These are phyloP conservation scores for Platyscapa corneri DNA, from an alignment of 1,140 invertebrate genomes.

Conservation along the genomic window DNA sequence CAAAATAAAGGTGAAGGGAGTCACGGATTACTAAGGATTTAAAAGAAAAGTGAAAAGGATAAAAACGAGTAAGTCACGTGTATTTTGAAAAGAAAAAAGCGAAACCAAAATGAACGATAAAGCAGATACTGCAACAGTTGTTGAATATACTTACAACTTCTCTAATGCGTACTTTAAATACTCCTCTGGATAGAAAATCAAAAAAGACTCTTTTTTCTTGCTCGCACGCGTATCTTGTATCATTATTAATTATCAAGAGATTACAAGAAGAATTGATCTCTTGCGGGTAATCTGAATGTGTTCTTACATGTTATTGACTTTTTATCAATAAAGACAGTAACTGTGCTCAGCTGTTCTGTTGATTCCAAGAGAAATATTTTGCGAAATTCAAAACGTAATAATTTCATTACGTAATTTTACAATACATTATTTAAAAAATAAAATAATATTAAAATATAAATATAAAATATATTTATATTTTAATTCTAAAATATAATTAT, in stretches of 20 bases:
- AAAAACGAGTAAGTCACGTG: neutral
- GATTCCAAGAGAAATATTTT: too few relatives aligned
- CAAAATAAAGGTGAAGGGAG: neutral
- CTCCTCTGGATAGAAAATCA: neutral
- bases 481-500: too few relatives aligned
- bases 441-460: too few relatives aligned
- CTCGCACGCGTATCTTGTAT: neutral
- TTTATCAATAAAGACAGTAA: neutral
- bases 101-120: slow-evolving; percentile 17
- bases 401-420: too few relatives aligned
- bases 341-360: too few relatives aligned
- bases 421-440: too few relatives aligned
- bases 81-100: neutral
- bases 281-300: neutral
- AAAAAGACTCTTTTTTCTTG: neutral
- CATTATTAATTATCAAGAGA: neutral
- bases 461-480: too few relatives aligned
- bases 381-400: too few relatives aligned
- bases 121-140: slow-evolving; percentile 45
- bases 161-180: slow-evolving; percentile 30
- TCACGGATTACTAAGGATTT: slow-evolving; percentile 34
- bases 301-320: neutral
- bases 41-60: neutral
- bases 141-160: neutral
- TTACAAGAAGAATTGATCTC: neutral